These are phyloP conservation scores for Puntigrus tetrazona DNA, from an alignment of 2,113 vertebrate genomes.

Conservation along the genomic window DNA sequence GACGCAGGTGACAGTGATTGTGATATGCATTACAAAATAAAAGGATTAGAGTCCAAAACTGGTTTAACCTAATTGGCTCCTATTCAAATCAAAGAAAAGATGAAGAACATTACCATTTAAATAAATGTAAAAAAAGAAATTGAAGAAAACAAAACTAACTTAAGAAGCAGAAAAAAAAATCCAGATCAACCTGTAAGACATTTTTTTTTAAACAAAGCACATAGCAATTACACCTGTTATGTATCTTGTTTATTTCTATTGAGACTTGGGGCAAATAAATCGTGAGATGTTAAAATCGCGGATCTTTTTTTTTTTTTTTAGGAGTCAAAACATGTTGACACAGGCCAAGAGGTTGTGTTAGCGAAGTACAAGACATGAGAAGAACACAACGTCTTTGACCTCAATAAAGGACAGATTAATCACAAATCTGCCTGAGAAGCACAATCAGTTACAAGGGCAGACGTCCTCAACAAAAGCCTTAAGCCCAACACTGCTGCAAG, in stretches of 20 bases:
- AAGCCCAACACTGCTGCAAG: not conserved
- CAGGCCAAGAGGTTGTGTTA: not conserved
- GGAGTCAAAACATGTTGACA: not conserved
- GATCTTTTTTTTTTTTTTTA: no score
- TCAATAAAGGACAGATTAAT: constrained; percentile 24
- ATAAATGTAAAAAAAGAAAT: not conserved
- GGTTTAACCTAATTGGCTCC: not conserved
- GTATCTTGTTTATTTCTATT: not conserved
- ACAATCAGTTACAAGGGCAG: constrained; percentile 23
- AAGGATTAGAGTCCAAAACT: not conserved
- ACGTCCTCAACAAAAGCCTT: not conserved
- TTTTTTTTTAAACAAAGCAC: not conserved
- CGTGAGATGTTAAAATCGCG: not conserved
- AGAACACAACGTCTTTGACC: not conserved
- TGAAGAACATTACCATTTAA: not conserved
- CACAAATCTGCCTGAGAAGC: constrained; percentile 15
- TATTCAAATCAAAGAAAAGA: not conserved
- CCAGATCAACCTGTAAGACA: not conserved
- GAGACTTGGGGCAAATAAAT: not conserved
- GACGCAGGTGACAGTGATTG: constrained; percentile 44
- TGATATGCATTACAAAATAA: not conserved
- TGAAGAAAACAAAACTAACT: not conserved
- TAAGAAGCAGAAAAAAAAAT: not conserved
- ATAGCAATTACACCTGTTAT: not conserved
- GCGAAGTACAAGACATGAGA: not conserved